Evolutionary conservation across 2,797 vertebrate species (phyloP).

Genomic region (Malurus leucopterus): DNA sequence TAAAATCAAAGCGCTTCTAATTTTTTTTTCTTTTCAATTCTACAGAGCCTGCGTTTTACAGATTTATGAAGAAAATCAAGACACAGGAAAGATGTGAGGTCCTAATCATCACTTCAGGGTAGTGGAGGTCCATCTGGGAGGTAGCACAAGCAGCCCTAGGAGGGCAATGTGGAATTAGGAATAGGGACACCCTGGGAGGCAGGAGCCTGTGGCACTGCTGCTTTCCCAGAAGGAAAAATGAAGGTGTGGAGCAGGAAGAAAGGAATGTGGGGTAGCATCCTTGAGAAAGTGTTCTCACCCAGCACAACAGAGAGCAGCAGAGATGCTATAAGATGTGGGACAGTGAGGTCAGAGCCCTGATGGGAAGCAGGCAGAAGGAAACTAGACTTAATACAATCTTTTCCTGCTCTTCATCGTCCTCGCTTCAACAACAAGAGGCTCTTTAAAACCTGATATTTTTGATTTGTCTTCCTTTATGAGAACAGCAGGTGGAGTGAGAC

Average conservation of each 20-base stretch:
- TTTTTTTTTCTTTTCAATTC: not conserved
- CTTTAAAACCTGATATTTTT: not conserved
- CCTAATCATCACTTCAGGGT: not conserved
- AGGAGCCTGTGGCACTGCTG: not conserved
- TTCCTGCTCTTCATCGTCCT: not conserved
- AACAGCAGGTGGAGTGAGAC: not conserved
- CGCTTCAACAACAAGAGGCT: not conserved
- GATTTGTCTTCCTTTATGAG: not conserved
- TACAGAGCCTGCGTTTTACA: not conserved
- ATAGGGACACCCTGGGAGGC: not conserved
- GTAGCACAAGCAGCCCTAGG: not conserved
- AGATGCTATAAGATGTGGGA: not conserved
- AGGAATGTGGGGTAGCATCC: not conserved
- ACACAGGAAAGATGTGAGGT: not conserved
- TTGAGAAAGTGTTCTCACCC: not conserved
- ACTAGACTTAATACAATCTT: not conserved
- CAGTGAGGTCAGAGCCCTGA: not conserved
- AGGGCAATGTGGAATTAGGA: not conserved
- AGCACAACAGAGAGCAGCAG: not conserved
- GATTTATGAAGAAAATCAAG: not conserved
- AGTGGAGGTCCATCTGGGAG: not conserved
- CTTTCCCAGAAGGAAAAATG: not conserved
- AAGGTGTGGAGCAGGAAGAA: not conserved
- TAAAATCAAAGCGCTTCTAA: not conserved
- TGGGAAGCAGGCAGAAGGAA: not conserved